Conservation (phyloP, 1,140 invertebrate species). For the Calliopsis andreniformis region DNA sequence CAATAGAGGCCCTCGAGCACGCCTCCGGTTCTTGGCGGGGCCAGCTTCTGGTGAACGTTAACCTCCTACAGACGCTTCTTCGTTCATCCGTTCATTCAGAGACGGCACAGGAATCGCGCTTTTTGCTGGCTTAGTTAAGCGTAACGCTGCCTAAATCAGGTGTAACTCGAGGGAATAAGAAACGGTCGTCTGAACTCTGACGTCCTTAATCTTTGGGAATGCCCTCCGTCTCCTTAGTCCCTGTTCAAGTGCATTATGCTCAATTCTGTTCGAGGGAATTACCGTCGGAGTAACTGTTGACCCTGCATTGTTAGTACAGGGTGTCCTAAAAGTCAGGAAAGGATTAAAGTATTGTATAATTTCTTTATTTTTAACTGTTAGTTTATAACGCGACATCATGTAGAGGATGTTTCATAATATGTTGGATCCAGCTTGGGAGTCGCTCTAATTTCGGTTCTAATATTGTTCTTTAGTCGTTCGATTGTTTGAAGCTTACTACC, state of each 20-base stretch:
- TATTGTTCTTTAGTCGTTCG: no score
- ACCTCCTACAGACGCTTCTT: slow-evolving; percentile 50
- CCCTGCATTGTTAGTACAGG: no score
- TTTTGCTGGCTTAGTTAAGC: slow-evolving; percentile 47
- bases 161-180: slow-evolving; percentile 34
- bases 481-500: no score
- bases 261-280: neutral
- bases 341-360: no score
- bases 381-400: no score
- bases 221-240: neutral
- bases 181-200: neutral
- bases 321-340: no score
- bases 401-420: no score
- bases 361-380: no score
- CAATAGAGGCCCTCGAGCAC: slow-evolving; percentile 69
- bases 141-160: slow-evolving; percentile 39
- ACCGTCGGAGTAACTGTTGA: no score
- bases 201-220: slow-evolving; percentile 20
- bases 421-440: no score
- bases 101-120: slow-evolving; percentile 27
- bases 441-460: no score
- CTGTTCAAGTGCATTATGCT: neutral
- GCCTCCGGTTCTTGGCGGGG: slow-evolving; percentile 57
- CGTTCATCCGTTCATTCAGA: slow-evolving; percentile 38
- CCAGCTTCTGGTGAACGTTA: slow-evolving; percentile 63